A percentile compares a stretch with the other conserved stretches of the same genome.
These are phyloP conservation scores for Pyrgilauda ruficollis DNA, from an alignment of 2,113 vertebrate genomes.

Conservation along the genomic window DNA sequence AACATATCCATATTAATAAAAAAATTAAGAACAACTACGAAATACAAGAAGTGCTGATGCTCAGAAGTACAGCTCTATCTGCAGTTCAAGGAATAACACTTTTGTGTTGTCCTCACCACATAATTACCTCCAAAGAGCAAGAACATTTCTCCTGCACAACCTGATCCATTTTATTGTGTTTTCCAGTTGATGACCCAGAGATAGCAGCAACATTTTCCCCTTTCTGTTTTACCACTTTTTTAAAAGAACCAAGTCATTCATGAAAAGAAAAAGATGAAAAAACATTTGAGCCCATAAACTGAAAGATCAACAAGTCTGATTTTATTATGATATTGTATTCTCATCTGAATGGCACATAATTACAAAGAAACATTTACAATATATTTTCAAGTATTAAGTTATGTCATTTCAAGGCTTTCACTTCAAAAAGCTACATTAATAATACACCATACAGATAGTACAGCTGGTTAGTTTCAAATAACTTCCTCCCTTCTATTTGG, in stretches of 20 bases:
- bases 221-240: background rate
- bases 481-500: constrained; percentile 75
- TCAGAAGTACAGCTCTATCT: background rate
- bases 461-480: constrained; percentile 72
- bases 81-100: background rate
- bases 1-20: background rate
- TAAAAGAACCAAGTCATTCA: background rate
- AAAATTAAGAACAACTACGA: background rate
- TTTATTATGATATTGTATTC: constrained; percentile 74
- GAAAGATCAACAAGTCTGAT: constrained; percentile 76
- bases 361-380: constrained; percentile 81
- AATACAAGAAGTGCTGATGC: background rate
- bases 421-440: constrained; percentile 80
- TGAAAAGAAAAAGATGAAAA: constrained; percentile 56
- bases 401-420: constrained; percentile 78
- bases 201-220: constrained; percentile 19
- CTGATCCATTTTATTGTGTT: background rate
- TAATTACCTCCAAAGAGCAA: background rate
- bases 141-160: background rate
- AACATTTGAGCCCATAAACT: constrained; percentile 73
- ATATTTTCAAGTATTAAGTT: constrained; percentile 78
- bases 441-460: constrained; percentile 77
- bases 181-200: background rate
- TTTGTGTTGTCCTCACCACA: background rate
- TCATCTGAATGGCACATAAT: constrained; percentile 76